Base-by-base conservation (phyloP, 1,140 invertebrate genomes). In the Coboldia fuscipes region DNA sequence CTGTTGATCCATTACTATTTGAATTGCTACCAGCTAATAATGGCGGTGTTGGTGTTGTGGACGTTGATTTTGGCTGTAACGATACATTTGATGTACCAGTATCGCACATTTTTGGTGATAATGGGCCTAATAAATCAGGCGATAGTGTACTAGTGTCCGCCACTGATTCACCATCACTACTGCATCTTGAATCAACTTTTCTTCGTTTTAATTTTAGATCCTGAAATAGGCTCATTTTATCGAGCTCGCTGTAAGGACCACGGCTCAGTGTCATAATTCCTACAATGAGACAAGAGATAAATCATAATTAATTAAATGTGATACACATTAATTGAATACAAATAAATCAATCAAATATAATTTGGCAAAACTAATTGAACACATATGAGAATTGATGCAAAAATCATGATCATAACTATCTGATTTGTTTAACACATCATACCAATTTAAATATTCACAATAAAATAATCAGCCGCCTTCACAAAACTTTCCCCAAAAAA, bases 181-280 rank as follows among this genome's bases (percentile, higher is more conserved):
- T 86, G 70, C 83, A 86, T 68, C 84, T 71, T 61, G 83, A 86
- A 68, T 90, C 86, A 58, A 90, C 81, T 75, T 90, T 90, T 67
- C 84, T 76, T 67, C 86, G 75, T 73, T 93, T 93, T 61, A 93
- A 70, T 72, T 93, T 92, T 66, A 92, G 75, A 69, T 92, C 85
- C 75, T 92, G 85, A 71, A 92, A 92, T 65, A 93, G 79, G 75
- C 86, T 92, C 88, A 93, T 93, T 68, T 83, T 86, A 79, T 82
- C 79, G 70, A 83, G 75, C 70, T 85, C 81, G 76, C 72, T 77
- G 65, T 66, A 68, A 70, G 80, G 79, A 66, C 80, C 75, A 70
- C 80, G 80, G 71, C 80, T 85, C 69, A 86, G 79, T 75, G 83
- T 86, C 83, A 89, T 89, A 82, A 84, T 86, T 85, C 81, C 83